Evolutionary conservation across 1,140 invertebrate genomes (phyloP), one percentile per base, ranked within the genome.

Genomic region (Neomicropteryx cornuta): DNA sequence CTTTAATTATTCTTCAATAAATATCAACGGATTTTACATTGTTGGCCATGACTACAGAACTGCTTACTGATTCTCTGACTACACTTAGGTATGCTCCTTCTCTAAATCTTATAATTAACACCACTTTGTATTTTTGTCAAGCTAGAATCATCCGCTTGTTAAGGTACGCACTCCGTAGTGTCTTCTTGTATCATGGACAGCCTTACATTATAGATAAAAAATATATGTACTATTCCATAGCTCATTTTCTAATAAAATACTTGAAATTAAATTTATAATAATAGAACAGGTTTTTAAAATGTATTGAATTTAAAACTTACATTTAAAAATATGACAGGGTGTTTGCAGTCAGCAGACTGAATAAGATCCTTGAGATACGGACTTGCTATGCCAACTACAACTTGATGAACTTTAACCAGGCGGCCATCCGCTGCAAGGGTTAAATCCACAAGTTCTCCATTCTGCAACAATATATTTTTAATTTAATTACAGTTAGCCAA

Each of bases 351-450:
- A 50, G 81, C 81, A 19, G 77, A 75, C 53, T 74, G 69, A 42
- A 84, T 80, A 27, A 84, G 53, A 39, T 76, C 72, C 53, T 77
- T 77, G 45, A 85, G 80, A 53, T 78, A 84, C 3, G 78, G 74
- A 49, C 77, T 80, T 45, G 80, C 80, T 17, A 83, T 68, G 13
- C 75, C 76, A 13, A 81, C 51, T 29, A 84, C 73, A 39, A 82
- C 63, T 56, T 80, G 79, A 52, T 84, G 81, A n/a, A 79, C 80
- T 53, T 78, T 75, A 3, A 84, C 56, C 35, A 72, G 71, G 50
- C 73, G 70, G 18, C 80, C 81, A 44, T 81, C 79, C 31, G 79
- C 80, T 11, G 79, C 79, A 27, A 84, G 51, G 2, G 81, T 83
- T 42, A 83, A 77, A 56, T 84, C 81, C 20, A 82, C 78, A 51